Base-by-base conservation (phyloP, 2,888 invertebrate species). In the Habrosyne pyritoides region DNA sequence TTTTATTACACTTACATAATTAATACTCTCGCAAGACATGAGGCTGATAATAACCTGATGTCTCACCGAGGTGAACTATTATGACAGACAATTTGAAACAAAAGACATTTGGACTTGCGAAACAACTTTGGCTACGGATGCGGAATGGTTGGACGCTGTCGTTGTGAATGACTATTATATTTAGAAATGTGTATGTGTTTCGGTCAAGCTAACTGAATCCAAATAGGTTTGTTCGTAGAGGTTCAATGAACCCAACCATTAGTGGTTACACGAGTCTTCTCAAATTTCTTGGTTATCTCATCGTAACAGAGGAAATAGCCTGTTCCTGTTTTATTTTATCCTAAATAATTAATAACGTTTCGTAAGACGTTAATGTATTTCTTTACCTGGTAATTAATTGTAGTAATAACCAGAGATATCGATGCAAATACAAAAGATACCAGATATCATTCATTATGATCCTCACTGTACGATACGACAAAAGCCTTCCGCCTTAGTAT, bases 181-280 rank as follows among this genome's bases (percentile, higher is more conserved):
- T 42, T 42, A 42, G 42, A 42, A 52, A 59, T 56, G 57, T 54
- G 55, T 54, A 67, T 60, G 53, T 46, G 60, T 55, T 61, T 60
- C 53, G 53, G 54, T 46, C 56, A 53, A 64, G 55, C 57, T 53
- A 50, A 49, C 56, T 52, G 50, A 60, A 63, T 60, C 61, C 52
- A 60, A 63, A 62, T 64, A 42, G 54, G 57, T 53, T 61, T 58
- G 56, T 59, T 53, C 12, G 36, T 42, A 6, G 36, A 6, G 18
- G 42, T 42, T 42, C 42, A 42, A 42, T 42, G 42, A 18, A 42
- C 42, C 42, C 8, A 18, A 42, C 42, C 42, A 42, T 42, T 42
- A 42, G 42, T 42, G 42, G 42, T n/a, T 42, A 18, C 42, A 42
- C 42, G 18, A 42, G 42, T n/a, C 18, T 18, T 42, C 42, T 42